Conservation (phyloP, 2,113 vertebrate genomes). For the Lampris megalopsis region DNA sequence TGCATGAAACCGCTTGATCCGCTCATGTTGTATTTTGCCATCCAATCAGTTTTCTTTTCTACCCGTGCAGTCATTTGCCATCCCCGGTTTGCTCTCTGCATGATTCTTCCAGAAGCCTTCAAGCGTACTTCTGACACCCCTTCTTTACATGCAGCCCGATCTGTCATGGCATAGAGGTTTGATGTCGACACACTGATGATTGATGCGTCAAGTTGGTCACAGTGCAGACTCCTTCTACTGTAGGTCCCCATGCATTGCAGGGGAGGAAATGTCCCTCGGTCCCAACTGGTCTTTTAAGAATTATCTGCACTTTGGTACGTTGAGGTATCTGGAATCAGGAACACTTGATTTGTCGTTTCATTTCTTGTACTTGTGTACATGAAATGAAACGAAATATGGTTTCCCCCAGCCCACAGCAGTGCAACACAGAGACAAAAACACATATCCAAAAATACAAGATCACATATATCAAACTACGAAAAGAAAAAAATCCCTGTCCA, state of each 20-base stretch:
- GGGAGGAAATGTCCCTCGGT: constrained; percentile 5
- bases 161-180: constrained; percentile 43
- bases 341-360: too few relatives aligned
- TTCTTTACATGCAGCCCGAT: constrained; percentile 54
- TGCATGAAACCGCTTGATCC: constrained; percentile 72
- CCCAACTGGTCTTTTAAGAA: constrained; percentile 36
- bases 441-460: too few relatives aligned
- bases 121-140: constrained; percentile 55
- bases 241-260: constrained; percentile 4
- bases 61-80: constrained; percentile 64
- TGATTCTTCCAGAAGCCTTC: constrained; percentile 48
- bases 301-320: constrained; percentile 20
- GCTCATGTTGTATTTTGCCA: constrained; percentile 57
- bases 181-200: constrained; percentile 47
- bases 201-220: constrained; percentile 6
- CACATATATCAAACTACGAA: too few relatives aligned
- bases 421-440: too few relatives aligned
- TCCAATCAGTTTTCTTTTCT: constrained; percentile 69
- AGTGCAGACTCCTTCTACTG: neutral
- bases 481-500: too few relatives aligned
- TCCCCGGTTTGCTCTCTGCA: constrained; percentile 44
- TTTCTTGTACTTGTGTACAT: too few relatives aligned
- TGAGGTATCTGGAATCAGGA: neutral
- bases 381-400: too few relatives aligned
- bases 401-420: too few relatives aligned